Base-by-base conservation (phyloP, 2,888 invertebrate species). In the Melieria crassipennis region DNA sequence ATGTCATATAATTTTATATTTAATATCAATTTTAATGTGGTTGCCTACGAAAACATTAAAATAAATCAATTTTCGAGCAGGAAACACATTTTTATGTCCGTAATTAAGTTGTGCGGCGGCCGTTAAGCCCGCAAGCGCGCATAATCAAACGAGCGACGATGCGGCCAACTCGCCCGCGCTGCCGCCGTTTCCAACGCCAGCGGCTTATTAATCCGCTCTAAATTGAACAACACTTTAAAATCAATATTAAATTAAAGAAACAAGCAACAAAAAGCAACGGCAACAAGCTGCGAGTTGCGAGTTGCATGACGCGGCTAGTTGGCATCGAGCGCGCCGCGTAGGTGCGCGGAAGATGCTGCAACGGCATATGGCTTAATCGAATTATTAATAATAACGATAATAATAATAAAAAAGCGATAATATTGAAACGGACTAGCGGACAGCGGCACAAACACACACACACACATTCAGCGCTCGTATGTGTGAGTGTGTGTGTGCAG, bases 61-160 rank as follows among this genome's bases (percentile, higher is more conserved):
- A 75, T 76, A 74, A 77, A 77, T 77, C 77, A 77, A 77, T 77
- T 76, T 76, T 69, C 75, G 48, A 74, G 75, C 75, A 75, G 77
- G 74, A 77, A 77, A 74, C 74, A 70, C 71, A 69, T 74, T 77
- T 75, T 77, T 75, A 76, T 75, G 72, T 69, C 52, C 68, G 66
- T 77, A 77, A 77, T 77, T 76, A 77, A 77, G 76, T 76, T 69
- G 30, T 69, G 58, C 69, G 61, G 62, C 43, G 55, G 58, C n/a
- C 50, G 30, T 50, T 56, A 66, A 63, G 64, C 78, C 13, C 13
- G 50, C 77, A 78, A 76, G 72, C 74, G 72, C 74, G 76, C 73
- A 7, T 48, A 66, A 60, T 45, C 48, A n/a, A 42, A 62, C 52
- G 50, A 55, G 48, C 43, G 69, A 30, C 72, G 58, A 72, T 58